phyloP scores from a whole-genome alignment of 2,888 invertebrate genomes.

The Dolichopus griseipennis region DNA sequence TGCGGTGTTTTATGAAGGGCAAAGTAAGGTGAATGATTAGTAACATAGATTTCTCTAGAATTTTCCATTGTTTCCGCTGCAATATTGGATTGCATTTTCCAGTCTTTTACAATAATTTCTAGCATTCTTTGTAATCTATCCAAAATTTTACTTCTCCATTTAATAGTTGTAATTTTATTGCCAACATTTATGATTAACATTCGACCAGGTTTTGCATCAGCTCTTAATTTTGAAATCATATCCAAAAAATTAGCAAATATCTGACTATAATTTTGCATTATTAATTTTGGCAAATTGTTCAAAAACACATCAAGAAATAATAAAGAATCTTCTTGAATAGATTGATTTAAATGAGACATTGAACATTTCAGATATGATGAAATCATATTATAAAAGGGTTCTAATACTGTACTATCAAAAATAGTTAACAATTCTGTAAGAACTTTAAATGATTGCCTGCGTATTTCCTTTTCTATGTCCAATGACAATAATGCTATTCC shows the following conservation, averaged over 20 bases:
- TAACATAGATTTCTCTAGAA: background rate
- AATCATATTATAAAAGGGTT: slow-evolving; percentile 67
- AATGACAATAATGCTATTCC: slow-evolving; percentile 59
- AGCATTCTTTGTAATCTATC: slow-evolving; percentile 58
- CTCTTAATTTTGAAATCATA: slow-evolving; percentile 68
- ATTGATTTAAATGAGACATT: slow-evolving; percentile 77
- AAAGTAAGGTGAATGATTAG: background rate
- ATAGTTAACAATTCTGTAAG: slow-evolving; percentile 37
- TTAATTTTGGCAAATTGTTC: slow-evolving; percentile 54
- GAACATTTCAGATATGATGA: slow-evolving; percentile 76
- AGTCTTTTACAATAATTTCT: slow-evolving; percentile 35
- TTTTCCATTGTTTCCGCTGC: slow-evolving; percentile 21
- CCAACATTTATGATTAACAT: slow-evolving; percentile 61
- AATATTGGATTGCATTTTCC: slow-evolving; percentile 25
- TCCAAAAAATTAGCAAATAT: slow-evolving; percentile 73
- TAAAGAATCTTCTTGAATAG: slow-evolving; percentile 76
- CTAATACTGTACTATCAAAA: slow-evolving; percentile 25
- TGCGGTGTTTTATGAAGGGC: slow-evolving; percentile 13
- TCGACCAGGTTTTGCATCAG: slow-evolving; percentile 56
- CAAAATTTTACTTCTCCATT: slow-evolving; percentile 71
- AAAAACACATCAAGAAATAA: slow-evolving; percentile 69
- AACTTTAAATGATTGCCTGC: slow-evolving; percentile 46
- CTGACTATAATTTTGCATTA: slow-evolving; percentile 58
- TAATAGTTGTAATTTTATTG: slow-evolving; percentile 63
- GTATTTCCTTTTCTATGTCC: slow-evolving; percentile 57